phyloP scores from a whole-genome alignment of 1,140 invertebrate species.

The Philopotamus ludificatus region DNA sequence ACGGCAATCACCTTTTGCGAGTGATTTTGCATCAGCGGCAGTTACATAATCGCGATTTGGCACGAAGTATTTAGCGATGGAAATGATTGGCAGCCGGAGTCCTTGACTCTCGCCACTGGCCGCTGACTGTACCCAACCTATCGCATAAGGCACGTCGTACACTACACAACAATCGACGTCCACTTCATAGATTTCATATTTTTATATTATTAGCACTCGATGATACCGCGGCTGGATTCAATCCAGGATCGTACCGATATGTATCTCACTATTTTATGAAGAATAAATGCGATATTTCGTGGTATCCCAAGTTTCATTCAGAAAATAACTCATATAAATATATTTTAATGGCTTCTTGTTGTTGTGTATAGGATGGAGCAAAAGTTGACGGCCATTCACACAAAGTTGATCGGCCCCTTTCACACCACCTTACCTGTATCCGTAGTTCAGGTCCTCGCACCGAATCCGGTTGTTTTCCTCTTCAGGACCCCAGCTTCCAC shows the following conservation, averaged over 20 bases:
- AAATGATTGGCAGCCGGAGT: constrained; percentile 41
- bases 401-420: neutral
- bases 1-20: constrained; percentile 30
- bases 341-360: too few species aligned
- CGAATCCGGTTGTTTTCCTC: neutral
- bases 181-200: neutral
- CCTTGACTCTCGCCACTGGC: constrained; percentile 36
- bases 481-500: too few species aligned
- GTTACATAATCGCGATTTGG: constrained; percentile 36
- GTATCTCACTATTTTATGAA: too few species aligned
- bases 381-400: neutral
- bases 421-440: neutral
- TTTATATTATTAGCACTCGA: too few species aligned
- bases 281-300: too few species aligned
- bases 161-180: neutral
- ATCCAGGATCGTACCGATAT: too few species aligned
- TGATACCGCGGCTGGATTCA: too few species aligned
- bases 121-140: constrained; percentile 6
- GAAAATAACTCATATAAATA: too few species aligned
- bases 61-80: constrained; percentile 32
- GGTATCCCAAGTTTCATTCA: too few species aligned
- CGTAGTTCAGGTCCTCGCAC: neutral
- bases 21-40: constrained; percentile 24
- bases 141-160: neutral
- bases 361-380: neutral